phyloP scores from a whole-genome alignment of 2,113 vertebrate species.

The Malaclemys terrapin region DNA sequence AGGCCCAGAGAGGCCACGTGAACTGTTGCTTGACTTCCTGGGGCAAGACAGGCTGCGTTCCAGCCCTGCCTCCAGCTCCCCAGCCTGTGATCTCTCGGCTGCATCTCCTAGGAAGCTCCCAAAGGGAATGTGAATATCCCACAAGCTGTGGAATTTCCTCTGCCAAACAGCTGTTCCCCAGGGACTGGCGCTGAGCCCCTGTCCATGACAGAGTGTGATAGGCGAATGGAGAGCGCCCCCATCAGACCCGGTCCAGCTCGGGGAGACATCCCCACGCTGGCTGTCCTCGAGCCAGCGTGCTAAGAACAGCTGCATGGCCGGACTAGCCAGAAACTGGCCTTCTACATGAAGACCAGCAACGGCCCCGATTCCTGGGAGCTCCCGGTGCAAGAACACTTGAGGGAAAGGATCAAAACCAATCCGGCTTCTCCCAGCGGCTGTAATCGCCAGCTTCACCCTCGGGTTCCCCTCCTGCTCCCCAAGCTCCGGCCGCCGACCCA shows the following conservation, averaged over 20 bases:
- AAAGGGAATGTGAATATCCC: neutral
- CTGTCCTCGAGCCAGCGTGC: neutral
- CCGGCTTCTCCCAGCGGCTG: neutral
- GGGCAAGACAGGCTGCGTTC: neutral
- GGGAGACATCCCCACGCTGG: neutral
- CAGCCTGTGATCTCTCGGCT: neutral
- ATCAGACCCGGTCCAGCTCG: neutral
- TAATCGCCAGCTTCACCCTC: too few species aligned
- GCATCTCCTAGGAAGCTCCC: neutral
- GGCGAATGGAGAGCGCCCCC: too few species aligned
- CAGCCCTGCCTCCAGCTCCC: neutral
- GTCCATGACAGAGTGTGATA: neutral
- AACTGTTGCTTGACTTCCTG: neutral
- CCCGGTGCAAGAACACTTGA: neutral
- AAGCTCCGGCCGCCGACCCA: neutral
- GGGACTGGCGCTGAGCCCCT: neutral
- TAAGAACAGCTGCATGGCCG: neutral
- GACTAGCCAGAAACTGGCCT: neutral
- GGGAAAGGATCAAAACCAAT: neutral
- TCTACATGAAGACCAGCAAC: too few species aligned
- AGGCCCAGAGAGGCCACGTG: too few species aligned
- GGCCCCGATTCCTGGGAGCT: neutral
- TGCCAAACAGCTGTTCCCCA: neutral
- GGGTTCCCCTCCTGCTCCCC: neutral
- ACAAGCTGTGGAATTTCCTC: neutral